These are phyloP conservation scores for Oceanites oceanicus DNA, from an alignment of 2,113 vertebrate species.

Conservation along the genomic window DNA sequence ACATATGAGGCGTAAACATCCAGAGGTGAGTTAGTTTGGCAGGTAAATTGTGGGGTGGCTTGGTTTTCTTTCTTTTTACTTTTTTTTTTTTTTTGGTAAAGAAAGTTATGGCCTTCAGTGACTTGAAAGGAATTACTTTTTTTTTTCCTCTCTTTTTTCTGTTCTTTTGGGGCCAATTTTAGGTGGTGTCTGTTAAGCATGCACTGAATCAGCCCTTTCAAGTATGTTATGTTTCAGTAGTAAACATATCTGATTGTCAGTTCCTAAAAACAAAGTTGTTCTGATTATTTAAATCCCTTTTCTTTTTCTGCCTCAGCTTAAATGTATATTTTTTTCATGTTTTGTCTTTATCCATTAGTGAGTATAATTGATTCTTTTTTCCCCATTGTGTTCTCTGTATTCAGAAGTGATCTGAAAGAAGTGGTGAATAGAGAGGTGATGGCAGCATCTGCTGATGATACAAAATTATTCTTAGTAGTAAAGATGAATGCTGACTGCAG, in stretches of 20 bases:
- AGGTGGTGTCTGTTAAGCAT: background rate
- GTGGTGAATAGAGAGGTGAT: background rate
- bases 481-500: constrained; percentile 20
- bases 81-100: background rate
- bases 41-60: background rate
- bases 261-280: background rate
- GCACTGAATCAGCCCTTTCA: background rate
- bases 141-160: background rate
- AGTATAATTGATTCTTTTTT: background rate
- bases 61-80: too few relatives aligned
- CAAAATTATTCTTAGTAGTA: background rate
- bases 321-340: background rate
- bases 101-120: background rate
- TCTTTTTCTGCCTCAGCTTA: background rate
- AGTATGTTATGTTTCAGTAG: background rate
- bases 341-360: background rate
- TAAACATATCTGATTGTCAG: background rate
- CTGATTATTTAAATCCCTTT: background rate
- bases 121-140: background rate
- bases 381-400: background rate
- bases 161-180: background rate
- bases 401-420: constrained; percentile 8
- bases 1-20: constrained; percentile 94
- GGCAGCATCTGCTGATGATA: constrained; percentile 18
- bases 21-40: constrained; percentile 81